Evolutionary conservation across 2,113 vertebrate species (phyloP).

Genomic region (Ciconia maguari): DNA sequence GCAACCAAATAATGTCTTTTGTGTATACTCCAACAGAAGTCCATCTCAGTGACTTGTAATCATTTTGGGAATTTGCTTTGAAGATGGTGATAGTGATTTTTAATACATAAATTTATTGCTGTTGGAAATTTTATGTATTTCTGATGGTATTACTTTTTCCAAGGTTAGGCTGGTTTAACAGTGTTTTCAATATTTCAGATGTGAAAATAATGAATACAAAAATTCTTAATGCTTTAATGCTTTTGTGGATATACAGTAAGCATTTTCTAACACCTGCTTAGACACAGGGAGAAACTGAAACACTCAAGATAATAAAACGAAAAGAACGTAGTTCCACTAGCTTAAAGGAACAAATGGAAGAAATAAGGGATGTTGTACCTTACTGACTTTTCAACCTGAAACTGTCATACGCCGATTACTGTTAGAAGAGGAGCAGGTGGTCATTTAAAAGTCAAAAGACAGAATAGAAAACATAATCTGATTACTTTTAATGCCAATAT

Average conservation of each 20-base stretch:
- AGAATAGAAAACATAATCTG: background rate
- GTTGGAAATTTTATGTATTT: background rate
- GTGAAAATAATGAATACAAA: background rate
- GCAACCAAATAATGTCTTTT: background rate
- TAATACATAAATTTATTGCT: background rate
- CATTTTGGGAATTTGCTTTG: background rate
- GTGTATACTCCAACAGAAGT: background rate
- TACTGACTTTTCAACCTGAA: conserved; percentile 7
- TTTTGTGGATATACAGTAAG: background rate
- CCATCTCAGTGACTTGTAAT: background rate
- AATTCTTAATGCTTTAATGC: background rate
- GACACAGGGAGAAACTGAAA: background rate
- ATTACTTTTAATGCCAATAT: conserved; percentile 16
- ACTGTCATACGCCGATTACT: accelerated
- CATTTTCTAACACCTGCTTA: background rate
- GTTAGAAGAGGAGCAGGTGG: background rate
- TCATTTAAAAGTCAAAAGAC: conserved; percentile 33
- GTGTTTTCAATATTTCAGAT: background rate
- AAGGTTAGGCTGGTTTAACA: background rate
- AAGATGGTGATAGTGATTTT: background rate
- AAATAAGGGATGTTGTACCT: background rate
- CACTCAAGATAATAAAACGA: background rate
- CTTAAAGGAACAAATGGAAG: background rate
- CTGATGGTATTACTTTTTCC: background rate
- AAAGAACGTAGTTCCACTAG: background rate